These are phyloP conservation scores for Amphipoea lucens DNA, from an alignment of 2,888 invertebrate genomes.

Conservation along the genomic window DNA sequence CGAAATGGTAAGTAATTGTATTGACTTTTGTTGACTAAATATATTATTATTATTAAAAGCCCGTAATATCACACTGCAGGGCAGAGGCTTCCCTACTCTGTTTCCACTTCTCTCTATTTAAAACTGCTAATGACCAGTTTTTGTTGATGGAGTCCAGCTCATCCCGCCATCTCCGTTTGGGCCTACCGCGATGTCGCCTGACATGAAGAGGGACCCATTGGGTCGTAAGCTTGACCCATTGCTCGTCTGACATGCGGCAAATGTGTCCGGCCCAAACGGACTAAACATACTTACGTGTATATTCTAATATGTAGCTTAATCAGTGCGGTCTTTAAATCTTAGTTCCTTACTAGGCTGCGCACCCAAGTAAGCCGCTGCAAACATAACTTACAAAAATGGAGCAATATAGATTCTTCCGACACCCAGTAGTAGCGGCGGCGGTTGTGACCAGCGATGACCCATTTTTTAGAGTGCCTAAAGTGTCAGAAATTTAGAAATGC, in stretches of 20 bases:
- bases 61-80: too few species aligned
- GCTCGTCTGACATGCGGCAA: neutral
- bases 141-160: neutral
- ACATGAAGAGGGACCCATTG: too few species aligned
- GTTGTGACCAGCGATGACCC: neutral
- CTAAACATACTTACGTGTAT: neutral
- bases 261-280: too few species aligned
- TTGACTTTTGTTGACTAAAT: neutral
- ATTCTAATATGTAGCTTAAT: neutral
- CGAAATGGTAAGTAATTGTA: slow-evolving; percentile 76
- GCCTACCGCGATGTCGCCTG: neutral
- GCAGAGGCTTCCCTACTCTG: neutral
- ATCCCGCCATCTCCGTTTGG: neutral
- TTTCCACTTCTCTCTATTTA: neutral
- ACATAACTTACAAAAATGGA: neutral
- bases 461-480: neutral
- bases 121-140: neutral
- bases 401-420: neutral
- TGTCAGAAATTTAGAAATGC: neutral
- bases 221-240: neutral
- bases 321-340: neutral
- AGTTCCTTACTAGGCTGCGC: neutral
- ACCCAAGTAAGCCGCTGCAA: neutral
- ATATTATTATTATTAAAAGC: too few species aligned
- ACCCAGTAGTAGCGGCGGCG: neutral